phyloP scores from a whole-genome alignment of 2,113 vertebrate genomes.

The Rhea americana region DNA sequence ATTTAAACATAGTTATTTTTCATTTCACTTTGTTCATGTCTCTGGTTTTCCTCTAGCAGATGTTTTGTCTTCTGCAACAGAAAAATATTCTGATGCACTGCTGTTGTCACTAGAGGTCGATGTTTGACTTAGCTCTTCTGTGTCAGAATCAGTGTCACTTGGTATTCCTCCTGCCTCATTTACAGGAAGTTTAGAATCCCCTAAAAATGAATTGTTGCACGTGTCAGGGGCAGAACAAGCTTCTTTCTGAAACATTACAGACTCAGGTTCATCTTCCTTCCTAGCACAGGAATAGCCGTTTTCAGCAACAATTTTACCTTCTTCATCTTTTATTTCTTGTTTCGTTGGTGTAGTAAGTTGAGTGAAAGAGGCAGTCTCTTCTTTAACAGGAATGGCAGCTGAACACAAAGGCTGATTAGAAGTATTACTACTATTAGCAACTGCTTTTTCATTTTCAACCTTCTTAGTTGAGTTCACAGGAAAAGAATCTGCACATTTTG shows the following conservation, averaged over 20 bases:
- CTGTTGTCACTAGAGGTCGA: neutral
- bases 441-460: neutral
- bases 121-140: constrained; percentile 7
- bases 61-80: constrained; percentile 14
- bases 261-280: neutral
- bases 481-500: neutral
- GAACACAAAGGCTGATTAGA: neutral
- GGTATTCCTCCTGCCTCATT: neutral
- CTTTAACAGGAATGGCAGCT: neutral
- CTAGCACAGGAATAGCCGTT: neutral
- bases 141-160: constrained; percentile 30
- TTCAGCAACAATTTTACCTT: neutral
- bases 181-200: neutral
- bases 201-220: accelerated
- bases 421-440: neutral
- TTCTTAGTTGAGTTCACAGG: neutral
- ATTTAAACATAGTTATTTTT: neutral
- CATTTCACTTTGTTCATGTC: neutral
- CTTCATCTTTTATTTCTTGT: neutral
- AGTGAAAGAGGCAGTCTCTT: neutral
- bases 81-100: constrained; percentile 24
- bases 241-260: neutral
- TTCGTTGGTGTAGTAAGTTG: neutral
- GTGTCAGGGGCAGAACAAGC: neutral
- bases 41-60: neutral